These are phyloP conservation scores for Semotilus atromaculatus DNA, from an alignment of 2,797 vertebrate species.

Conservation along the genomic window DNA sequence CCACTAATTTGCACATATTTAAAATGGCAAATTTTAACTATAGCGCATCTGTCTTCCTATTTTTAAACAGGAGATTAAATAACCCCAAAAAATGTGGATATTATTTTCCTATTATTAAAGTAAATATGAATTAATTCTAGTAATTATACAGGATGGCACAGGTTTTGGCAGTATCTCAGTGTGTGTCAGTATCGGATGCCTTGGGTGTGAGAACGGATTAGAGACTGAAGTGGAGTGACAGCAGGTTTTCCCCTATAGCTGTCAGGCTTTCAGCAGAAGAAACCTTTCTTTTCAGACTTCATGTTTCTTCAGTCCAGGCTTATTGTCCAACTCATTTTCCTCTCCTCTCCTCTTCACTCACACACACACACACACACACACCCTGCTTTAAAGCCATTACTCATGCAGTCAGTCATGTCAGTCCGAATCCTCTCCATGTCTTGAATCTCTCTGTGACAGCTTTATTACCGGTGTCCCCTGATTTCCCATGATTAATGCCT, in stretches of 20 bases:
- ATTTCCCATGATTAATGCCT: neutral
- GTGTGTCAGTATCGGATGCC: neutral
- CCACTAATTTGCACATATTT: no score
- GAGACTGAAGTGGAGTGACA: neutral
- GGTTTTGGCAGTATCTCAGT: neutral
- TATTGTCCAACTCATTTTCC: neutral
- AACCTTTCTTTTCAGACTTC: neutral
- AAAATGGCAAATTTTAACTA: no score
- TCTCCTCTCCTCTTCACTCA: no score
- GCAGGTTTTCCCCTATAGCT: neutral
- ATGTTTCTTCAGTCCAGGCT: neutral
- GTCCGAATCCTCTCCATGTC: neutral
- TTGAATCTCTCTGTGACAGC: neutral
- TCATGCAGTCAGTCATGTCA: neutral
- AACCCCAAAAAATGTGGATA: no score
- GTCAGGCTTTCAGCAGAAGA: neutral
- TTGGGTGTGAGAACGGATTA: neutral
- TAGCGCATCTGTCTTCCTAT: no score
- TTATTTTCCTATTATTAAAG: no score
- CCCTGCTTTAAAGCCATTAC: neutral
- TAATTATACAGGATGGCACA: no score
- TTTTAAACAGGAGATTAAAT: no score
- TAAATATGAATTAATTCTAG: no score
- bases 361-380: neutral
- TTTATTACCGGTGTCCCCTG: conserved; percentile 25